Base-by-base conservation (phyloP, 1,140 invertebrate genomes). In the Thereuonema tuberculata region DNA sequence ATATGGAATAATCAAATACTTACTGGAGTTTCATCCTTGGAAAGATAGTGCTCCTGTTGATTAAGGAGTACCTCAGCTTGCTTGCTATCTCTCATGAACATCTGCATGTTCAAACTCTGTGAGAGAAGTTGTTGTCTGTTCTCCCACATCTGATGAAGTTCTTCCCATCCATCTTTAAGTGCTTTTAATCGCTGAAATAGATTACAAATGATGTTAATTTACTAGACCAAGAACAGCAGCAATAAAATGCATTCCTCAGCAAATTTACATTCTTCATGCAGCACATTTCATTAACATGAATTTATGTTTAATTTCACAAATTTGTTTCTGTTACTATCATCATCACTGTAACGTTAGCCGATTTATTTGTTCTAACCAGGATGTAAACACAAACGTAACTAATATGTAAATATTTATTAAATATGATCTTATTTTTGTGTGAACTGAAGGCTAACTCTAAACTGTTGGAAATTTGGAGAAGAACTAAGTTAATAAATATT, bases 91-190 rank as follows among this genome's bases (percentile, higher is more conserved):
- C 94, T 81, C 73, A 98, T 84, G 78, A 98, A 90, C 72, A 98
- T 85, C 77, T 99, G 91, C 65, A 93, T 77, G 72, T 93, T 91
- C 62, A 98, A 80, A 66, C 88, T 93, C 75, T 98, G 93, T 0
- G 93, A 91, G 1, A 99, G 76, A 43, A 98, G 74, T 62, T 94
- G 86, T 73, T 98, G 93, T 52, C 95, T 76, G 76, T 98, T 98
- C 70, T 96, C 94, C 95, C 95, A 99, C 96, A 99, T 99, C 76
- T 98, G 91, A 67, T 97, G 87, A 52, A 99, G 76, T 70, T 99
- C 96, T 62, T 93, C 89, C 97, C 97, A 99, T 57, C 94, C 96
- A 78, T 98, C 93, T 73, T 96, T 90, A 43, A 99, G 75, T 1
- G 95, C 96, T 77, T 96, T 97, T 61, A 99, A 77, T 61, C 97